phyloP scores from a whole-genome alignment of 2,797 vertebrate genomes.

The Mustela erminea region DNA sequence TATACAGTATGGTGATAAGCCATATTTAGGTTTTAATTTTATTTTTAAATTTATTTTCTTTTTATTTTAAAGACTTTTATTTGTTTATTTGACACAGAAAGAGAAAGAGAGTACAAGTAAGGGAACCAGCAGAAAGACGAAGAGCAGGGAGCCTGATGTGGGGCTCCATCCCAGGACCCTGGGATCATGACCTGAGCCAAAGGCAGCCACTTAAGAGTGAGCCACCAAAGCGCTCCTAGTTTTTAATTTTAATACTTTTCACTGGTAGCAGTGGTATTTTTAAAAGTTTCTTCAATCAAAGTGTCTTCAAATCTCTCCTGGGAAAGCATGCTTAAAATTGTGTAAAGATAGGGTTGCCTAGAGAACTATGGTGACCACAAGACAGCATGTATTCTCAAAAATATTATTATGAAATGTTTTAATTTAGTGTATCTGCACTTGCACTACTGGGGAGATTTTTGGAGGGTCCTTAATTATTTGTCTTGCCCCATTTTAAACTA shows the following conservation, averaged over 20 bases:
- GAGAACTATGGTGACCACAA: neutral
- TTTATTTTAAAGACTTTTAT: neutral
- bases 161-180: neutral
- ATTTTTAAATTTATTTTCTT: neutral
- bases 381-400: neutral
- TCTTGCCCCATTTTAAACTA: neutral
- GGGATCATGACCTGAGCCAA: neutral
- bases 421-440: neutral
- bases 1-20: neutral
- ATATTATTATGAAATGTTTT: neutral
- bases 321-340: neutral
- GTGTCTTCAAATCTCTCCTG: neutral
- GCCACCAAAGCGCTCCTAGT: neutral
- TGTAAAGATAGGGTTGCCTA: neutral
- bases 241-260: neutral
- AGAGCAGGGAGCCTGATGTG: neutral
- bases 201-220: neutral
- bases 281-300: neutral
- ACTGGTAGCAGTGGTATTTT: neutral
- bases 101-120: neutral
- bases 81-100: neutral
- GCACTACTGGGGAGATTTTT: neutral
- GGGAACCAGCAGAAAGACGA: neutral
- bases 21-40: neutral
- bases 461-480: neutral